Evolutionary conservation across 2,113 vertebrate genomes (phyloP).

Genomic region (Chinchilla lanigera): DNA sequence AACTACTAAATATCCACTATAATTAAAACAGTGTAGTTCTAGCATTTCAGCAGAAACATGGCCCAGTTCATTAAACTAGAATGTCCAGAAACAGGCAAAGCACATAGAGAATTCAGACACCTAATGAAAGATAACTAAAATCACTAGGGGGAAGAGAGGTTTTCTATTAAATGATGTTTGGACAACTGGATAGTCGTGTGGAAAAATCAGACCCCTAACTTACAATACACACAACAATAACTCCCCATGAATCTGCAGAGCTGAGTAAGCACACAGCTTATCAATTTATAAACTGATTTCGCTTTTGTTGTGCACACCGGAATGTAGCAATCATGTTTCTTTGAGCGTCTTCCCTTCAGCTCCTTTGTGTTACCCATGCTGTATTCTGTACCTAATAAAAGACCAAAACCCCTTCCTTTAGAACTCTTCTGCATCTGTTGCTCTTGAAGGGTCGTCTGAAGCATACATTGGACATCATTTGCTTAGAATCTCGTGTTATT

Average conservation of each 20-base stretch:
- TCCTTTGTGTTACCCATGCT: not conserved
- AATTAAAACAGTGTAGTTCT: not conserved
- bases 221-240: not conserved
- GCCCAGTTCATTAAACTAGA: not conserved
- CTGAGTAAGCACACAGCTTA: not conserved
- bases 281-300: slow-evolving; percentile 17
- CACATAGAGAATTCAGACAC: not conserved
- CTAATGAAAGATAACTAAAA: slow-evolving; percentile 16
- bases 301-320: not conserved
- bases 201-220: slow-evolving; percentile 45
- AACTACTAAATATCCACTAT: not conserved
- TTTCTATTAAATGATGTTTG: not conserved
- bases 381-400: not conserved
- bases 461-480: not conserved
- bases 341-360: not conserved
- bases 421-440: not conserved
- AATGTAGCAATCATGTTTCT: not conserved
- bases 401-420: not conserved
- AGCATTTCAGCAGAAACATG: not conserved
- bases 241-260: not conserved
- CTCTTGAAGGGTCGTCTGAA: not conserved
- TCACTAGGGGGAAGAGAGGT: not conserved
- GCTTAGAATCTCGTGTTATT: slow-evolving; percentile 29
- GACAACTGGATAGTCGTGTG: not conserved
- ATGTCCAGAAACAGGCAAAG: not conserved